Evolutionary conservation across 2,888 invertebrate species (phyloP).

Genomic region (Eilema depressum): DNA sequence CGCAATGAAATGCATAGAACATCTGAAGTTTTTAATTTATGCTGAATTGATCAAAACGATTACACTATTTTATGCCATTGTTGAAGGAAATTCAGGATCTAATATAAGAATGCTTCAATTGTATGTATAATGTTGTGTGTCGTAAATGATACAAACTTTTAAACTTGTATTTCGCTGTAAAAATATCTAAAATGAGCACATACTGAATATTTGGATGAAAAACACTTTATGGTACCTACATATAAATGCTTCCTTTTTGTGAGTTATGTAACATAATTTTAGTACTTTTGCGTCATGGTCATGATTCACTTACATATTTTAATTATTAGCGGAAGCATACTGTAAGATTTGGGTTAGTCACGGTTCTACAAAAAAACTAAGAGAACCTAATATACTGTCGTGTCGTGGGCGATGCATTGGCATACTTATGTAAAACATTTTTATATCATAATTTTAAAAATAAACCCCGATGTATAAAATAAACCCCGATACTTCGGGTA

Average conservation of each 20-base stretch:
- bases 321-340: neutral
- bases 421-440: neutral
- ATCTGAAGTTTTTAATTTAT: too few species aligned
- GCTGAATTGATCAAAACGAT: neutral
- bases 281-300: neutral
- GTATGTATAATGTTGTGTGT: too few species aligned
- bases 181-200: too few species aligned
- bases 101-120: too few species aligned
- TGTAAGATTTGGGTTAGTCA: neutral
- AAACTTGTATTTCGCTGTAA: too few species aligned
- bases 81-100: neutral
- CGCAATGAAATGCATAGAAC: too few species aligned
- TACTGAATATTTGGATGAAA: neutral
- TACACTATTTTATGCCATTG: neutral
- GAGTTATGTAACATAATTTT: neutral
- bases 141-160: neutral
- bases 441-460: too few species aligned
- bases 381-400: neutral
- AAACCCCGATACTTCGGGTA: too few species aligned
- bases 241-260: too few species aligned
- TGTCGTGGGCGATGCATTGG: neutral
- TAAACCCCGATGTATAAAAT: too few species aligned
- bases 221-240: too few species aligned
- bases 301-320: neutral
- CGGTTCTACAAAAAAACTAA: neutral